A percentile compares a stretch with the other conserved stretches of the same genome.
These are phyloP conservation scores for Acanthis flammea DNA, from an alignment of 2,797 vertebrate genomes.

Conservation along the genomic window DNA sequence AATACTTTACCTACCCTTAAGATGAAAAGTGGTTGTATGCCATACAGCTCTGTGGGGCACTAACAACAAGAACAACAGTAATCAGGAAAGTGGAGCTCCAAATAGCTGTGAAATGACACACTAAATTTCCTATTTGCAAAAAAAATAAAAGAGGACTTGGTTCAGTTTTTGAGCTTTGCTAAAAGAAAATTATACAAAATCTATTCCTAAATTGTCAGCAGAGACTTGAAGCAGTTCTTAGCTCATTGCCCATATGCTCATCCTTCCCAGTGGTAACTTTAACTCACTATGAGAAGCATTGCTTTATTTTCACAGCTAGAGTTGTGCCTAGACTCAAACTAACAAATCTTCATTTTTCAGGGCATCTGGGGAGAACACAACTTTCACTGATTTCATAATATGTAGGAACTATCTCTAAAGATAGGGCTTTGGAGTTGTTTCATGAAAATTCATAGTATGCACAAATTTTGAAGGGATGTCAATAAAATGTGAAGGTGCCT, in stretches of 20 bases:
- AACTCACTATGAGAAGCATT: background rate
- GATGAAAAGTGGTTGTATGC: background rate
- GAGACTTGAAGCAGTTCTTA: background rate
- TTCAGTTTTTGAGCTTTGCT: constrained; percentile 21
- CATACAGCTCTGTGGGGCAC: background rate
- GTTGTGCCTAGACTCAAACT: background rate
- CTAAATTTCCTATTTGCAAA: background rate
- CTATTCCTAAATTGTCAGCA: background rate
- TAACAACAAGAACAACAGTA: background rate
- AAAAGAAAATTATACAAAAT: background rate
- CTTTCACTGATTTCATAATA: background rate
- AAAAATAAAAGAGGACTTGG: background rate
- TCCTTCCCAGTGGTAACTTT: background rate
- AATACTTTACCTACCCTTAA: background rate
- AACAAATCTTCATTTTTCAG: background rate
- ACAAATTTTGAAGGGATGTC: background rate
- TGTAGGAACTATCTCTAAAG: background rate
- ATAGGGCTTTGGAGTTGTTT: background rate
- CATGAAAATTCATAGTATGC: background rate
- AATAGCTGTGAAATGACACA: background rate
- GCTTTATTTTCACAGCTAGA: background rate
- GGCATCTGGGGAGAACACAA: background rate
- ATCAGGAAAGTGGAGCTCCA: background rate
- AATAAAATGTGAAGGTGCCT: background rate
- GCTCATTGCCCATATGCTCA: background rate